These are phyloP conservation scores for Amphiprion ocellaris DNA, from an alignment of 2,113 vertebrate genomes.

Conservation along the genomic window DNA sequence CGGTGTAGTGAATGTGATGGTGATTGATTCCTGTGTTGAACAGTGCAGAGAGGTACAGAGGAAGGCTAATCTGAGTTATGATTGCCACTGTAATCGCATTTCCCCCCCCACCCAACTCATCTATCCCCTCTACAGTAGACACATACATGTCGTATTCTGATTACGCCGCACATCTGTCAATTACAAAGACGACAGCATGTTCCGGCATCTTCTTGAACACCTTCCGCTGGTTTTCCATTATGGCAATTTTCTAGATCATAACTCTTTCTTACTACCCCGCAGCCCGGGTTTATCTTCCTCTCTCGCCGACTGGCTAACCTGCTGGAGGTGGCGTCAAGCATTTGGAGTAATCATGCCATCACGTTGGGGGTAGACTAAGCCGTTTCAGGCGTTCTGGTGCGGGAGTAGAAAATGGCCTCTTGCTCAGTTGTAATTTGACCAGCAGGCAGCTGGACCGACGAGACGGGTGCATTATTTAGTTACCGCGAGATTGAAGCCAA, in stretches of 20 bases:
- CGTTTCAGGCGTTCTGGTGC: constrained; percentile 44
- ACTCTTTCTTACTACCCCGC: constrained; percentile 34
- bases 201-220: constrained; percentile 19
- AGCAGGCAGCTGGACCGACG: constrained; percentile 47
- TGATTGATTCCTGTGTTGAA: constrained; percentile 74
- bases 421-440: constrained; percentile 54
- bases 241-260: constrained; percentile 40
- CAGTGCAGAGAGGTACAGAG: constrained; percentile 60
- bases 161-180: constrained; percentile 69
- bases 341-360: constrained; percentile 69
- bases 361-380: constrained; percentile 62
- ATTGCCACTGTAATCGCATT: constrained; percentile 78
- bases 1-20: constrained; percentile 50
- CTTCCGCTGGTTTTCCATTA: constrained; percentile 40
- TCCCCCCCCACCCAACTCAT: constrained; percentile 62
- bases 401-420: constrained; percentile 57
- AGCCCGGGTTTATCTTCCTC: constrained; percentile 44
- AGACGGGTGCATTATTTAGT: constrained; percentile 62
- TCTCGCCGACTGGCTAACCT: constrained; percentile 41
- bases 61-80: constrained; percentile 80
- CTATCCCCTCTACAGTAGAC: constrained; percentile 45
- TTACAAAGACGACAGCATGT: background rate
- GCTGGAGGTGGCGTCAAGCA: constrained; percentile 53
- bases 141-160: constrained; percentile 53
- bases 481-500: constrained; percentile 51